A percentile compares a stretch with the other conserved stretches of the same genome.
phyloP scores from a whole-genome alignment of 2,888 invertebrate species.

The Drosophila suboccidentalis region DNA sequence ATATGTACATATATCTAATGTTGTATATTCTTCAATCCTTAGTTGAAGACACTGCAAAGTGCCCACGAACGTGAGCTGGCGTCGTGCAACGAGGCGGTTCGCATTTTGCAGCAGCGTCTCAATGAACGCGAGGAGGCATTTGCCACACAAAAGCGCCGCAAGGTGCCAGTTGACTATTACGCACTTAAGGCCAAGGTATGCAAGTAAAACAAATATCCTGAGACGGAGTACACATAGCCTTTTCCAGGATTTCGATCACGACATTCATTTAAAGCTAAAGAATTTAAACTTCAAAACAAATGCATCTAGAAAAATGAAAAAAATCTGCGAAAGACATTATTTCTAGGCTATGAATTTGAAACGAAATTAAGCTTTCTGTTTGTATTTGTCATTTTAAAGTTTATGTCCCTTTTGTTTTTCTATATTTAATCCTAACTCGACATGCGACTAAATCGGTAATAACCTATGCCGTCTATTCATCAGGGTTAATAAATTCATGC shows the following conservation, averaged over 20 bases:
- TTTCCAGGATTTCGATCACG: neutral
- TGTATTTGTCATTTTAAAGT: too few relatives aligned
- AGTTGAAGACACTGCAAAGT: conserved; percentile 91
- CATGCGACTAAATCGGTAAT: too few relatives aligned
- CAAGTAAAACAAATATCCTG: neutral
- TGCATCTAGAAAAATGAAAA: too few relatives aligned
- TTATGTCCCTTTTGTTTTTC: too few relatives aligned
- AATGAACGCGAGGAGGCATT: conserved; percentile 85
- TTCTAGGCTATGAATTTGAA: too few relatives aligned
- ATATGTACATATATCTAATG: neutral
- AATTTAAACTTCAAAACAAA: too few relatives aligned
- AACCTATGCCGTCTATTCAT: too few relatives aligned
- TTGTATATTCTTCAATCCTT: conserved; percentile 62
- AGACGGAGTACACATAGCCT: neutral
- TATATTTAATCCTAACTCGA: too few relatives aligned
- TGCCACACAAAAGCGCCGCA: conserved; percentile 85
- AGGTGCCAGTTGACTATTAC: conserved; percentile 85
- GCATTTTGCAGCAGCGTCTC: conserved; percentile 84
- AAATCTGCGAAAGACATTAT: too few relatives aligned
- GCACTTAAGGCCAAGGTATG: conserved; percentile 86
- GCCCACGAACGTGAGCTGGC: conserved; percentile 90
- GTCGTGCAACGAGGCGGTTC: conserved; percentile 85
- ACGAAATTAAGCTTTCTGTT: too few relatives aligned
- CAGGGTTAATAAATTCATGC: too few relatives aligned
- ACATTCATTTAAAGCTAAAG: too few relatives aligned